phyloP scores from a whole-genome alignment of 2,113 vertebrate species.

The Anguilla rostrata region DNA sequence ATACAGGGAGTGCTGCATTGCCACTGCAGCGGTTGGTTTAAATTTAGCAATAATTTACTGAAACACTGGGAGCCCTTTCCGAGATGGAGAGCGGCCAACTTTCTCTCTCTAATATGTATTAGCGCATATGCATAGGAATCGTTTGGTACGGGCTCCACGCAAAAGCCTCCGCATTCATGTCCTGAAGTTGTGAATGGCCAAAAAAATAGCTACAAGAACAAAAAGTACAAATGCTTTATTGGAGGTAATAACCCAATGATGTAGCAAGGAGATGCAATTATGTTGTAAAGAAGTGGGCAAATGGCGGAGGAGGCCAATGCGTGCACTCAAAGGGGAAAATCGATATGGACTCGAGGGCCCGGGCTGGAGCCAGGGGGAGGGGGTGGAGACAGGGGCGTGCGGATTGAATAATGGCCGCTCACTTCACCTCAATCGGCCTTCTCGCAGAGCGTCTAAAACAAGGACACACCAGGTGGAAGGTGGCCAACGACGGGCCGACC shows the following conservation, averaged over 20 bases:
- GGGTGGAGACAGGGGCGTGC: constrained; percentile 32
- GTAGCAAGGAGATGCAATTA: constrained; percentile 52
- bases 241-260: constrained; percentile 52
- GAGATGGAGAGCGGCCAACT: not conserved
- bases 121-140: not conserved
- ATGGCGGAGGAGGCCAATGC: constrained; percentile 36
- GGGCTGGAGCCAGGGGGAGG: constrained; percentile 33
- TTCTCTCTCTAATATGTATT: not conserved
- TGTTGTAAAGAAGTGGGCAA: constrained; percentile 55
- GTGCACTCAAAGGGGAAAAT: constrained; percentile 26
- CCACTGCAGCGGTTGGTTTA: not conserved
- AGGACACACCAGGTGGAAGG: not conserved
- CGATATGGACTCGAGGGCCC: constrained; percentile 27
- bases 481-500: not conserved
- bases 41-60: constrained; percentile 9
- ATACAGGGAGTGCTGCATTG: constrained; percentile 10
- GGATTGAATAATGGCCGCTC: constrained; percentile 31
- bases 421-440: constrained; percentile 20
- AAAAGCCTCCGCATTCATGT: not conserved
- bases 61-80: not conserved
- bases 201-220: not conserved
- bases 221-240: constrained; percentile 54
- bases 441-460: not conserved
- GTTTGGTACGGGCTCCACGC: not conserved
- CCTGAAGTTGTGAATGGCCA: not conserved